Evolutionary conservation across 2,113 vertebrate genomes (phyloP).

Genomic region (Desmodus rotundus): DNA sequence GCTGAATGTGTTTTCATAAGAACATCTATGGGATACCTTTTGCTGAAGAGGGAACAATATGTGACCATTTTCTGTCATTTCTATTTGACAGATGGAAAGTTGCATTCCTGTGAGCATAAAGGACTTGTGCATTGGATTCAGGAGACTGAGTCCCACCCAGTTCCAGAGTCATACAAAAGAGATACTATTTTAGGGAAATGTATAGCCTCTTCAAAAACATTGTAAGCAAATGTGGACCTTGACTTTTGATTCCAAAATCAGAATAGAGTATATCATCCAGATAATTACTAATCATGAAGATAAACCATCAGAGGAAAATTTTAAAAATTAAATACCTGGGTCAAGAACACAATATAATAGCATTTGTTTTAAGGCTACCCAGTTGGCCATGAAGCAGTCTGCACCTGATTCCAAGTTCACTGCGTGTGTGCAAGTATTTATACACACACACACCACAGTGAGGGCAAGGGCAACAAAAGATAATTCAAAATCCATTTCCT

Average conservation of each 20-base stretch:
- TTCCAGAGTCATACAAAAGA: not conserved
- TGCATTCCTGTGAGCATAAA: not conserved
- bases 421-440: not conserved
- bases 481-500: conserved; percentile 31
- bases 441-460: not conserved
- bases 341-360: not conserved
- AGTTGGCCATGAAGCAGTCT: not conserved
- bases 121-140: not conserved
- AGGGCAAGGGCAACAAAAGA: not conserved
- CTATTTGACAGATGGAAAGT: not conserved
- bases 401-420: not conserved
- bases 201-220: not conserved
- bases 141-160: not conserved
- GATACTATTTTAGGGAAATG: not conserved
- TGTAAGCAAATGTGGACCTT: not conserved
- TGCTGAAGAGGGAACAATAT: not conserved
- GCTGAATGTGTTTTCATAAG: not conserved
- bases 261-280: not conserved
- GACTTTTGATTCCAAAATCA: not conserved
- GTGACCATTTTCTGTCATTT: not conserved
- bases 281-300: not conserved
- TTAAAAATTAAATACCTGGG: not conserved
- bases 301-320: not conserved
- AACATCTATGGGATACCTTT: not conserved
- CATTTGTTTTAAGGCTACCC: not conserved